Base-by-base conservation (phyloP, 2,797 vertebrate genomes). In the Coilia nasus region DNA sequence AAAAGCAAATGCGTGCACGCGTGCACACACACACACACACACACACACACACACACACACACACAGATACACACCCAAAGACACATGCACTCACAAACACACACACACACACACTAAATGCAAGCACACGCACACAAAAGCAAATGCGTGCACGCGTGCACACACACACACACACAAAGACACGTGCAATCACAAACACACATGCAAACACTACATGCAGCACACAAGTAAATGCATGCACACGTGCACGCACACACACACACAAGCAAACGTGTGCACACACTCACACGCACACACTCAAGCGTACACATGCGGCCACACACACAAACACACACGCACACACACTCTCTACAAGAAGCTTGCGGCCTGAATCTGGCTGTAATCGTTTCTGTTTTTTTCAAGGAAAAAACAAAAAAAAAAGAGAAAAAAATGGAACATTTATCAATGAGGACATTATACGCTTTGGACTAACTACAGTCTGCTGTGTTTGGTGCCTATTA, bases 161-260 rank as follows among this genome's bases (percentile, higher is more conserved):
- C 64, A 75, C 83, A 83, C 62, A 75, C 44, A 83, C 10, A 83
- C 41, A 56, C 83, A 75, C 83, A 71, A 60, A 83, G 21, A 71
- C 82, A 71, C 60, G 47, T 23, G 75, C 44, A 71, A 54, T 47
- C 12, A 44, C 35, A 71, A 60, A 83, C 41, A 50, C 82, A 71
- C 60, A 67, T 25, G 78, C 44, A 71, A 44, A 88, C 47, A 44
- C 81, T 59, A 62, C 31, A 47, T 10, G 10, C 46, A 47, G 46
- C 46, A 47, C 46, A 47, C 46, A 47, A 47, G 10, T 10, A 47
- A 3, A 47, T 3, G 10, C 46, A 47, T 47, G 46, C 46, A 47
- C 46, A 10, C 46, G 10, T 4, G 4, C 46, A 47, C 10, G 10
- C 46, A 47, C 46, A 47, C 46, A 10, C 46, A 47, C 46, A 47